Base-by-base conservation (phyloP, 2,113 vertebrate genomes). In the Ctenomys sociabilis region DNA sequence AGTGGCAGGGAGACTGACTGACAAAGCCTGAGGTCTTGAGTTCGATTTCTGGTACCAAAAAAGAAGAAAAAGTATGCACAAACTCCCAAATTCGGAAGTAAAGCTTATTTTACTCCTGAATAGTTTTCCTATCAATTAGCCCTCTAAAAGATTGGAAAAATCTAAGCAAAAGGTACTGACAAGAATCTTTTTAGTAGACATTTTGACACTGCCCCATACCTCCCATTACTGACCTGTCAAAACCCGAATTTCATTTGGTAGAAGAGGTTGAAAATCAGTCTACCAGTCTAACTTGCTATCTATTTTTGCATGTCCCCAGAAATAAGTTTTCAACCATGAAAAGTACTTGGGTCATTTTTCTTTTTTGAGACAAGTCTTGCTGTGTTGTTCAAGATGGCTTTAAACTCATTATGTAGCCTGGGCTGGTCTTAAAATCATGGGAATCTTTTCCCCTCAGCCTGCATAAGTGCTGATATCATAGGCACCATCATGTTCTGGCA, bases 231-330 rank as follows among this genome's bases (percentile, higher is more conserved):
- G 49, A 90, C 66, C 2, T 49, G n/a, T 73, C 17, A 93, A 85
- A 49, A 30, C 49, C 57, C 57, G 12, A 94, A 92, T 89, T 93
- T 92, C 30, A 93, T 88, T 93, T 64, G 88, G 16, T 45, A 85
- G 35, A 68, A 86, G 35, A 11, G 22, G 0, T 30, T 77, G n/a
- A 45, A 57, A 85, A 49, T 30, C 54, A 40, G 43, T 3, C 82
- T 8, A 7, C 11, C n/a, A 78, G 66, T 83, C 54, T 45, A 30
- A 16, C 59, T 16, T 82, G 40, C 64, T 52, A 26, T 8, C 22
- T 63, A 19, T 59, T 63, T 83, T 45, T 61, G 22, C 88, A 32
- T 49, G 26, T 17, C n/a, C 37, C 16, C n/a, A 22, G 32, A 45
- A 90, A 52, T n/a, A 45, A 63, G 37, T 43, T 54, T 87, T 54